Evolutionary conservation across 2,113 vertebrate genomes (phyloP).

Genomic region (Datnioides undecimradiatus): DNA sequence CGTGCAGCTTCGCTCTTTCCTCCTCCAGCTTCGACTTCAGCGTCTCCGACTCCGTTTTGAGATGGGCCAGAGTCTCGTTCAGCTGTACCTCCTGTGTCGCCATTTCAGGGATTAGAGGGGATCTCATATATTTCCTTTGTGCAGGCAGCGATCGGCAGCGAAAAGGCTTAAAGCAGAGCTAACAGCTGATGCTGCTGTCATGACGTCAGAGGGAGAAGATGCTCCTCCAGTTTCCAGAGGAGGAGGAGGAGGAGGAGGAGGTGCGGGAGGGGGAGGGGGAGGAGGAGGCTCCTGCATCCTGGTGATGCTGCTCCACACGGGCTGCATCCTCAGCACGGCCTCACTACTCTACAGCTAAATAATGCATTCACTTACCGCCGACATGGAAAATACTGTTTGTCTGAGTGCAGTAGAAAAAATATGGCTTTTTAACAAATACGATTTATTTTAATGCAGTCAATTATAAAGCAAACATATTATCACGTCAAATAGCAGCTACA

Average conservation of each 20-base stretch:
- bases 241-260: constrained; percentile 25
- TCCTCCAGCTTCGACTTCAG: constrained; percentile 97
- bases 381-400: neutral
- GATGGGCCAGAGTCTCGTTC: constrained; percentile 91
- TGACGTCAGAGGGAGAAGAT: constrained; percentile 83
- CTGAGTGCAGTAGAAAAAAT: neutral
- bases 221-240: constrained; percentile 64
- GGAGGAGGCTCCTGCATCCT: constrained; percentile 51
- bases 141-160: constrained; percentile 72
- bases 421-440: neutral
- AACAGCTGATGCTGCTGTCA: constrained; percentile 83
- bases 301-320: constrained; percentile 29
- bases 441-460: neutral
- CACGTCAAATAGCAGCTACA: neutral
- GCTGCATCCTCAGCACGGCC: constrained; percentile 38
- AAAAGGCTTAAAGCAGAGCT: constrained; percentile 74
- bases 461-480: too few relatives aligned
- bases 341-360: constrained; percentile 6
- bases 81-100: constrained; percentile 95
- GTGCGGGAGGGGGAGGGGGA: constrained; percentile 39
- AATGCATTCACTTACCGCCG: neutral
- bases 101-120: constrained; percentile 87
- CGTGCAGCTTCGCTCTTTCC: constrained; percentile 97
- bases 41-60: constrained; percentile 93
- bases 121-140: constrained; percentile 82